These are phyloP conservation scores for Drosophila pectinifera DNA, from an alignment of 1,140 invertebrate species.

Conservation along the genomic window DNA sequence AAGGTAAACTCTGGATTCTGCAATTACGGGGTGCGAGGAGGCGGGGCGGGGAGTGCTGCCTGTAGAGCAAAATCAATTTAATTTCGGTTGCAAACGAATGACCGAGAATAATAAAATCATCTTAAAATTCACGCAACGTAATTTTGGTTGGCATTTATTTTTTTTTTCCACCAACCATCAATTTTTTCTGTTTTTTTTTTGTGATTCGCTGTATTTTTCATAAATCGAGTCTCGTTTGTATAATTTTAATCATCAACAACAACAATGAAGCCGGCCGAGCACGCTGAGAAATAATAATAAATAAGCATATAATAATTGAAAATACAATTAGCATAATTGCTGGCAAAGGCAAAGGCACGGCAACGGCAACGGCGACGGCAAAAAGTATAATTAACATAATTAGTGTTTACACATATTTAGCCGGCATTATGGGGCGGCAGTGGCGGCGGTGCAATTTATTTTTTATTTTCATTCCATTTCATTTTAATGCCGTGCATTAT, in stretches of 20 bases:
- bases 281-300: conserved; percentile 72
- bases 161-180: conserved; percentile 2
- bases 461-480: conserved; percentile 31
- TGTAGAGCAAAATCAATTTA: conserved; percentile 65
- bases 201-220: conserved; percentile 42
- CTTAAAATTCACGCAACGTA: conserved; percentile 72
- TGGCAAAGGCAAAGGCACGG: conserved; percentile 14
- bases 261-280: conserved; percentile 8
- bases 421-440: conserved; percentile 22
- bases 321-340: conserved; percentile 80
- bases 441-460: conserved; percentile 19
- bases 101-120: conserved; percentile 59
- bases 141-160: conserved; percentile 12
- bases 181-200: conserved; percentile 3
- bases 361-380: conserved; percentile 15
- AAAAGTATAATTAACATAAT: conserved; percentile 76
- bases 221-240: conserved; percentile 70
- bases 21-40: not conserved
- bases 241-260: conserved; percentile 68
- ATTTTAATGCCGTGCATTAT: conserved; percentile 14
- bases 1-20: conserved; percentile 6
- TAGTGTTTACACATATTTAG: conserved; percentile 80
- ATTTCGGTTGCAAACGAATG: conserved; percentile 56
- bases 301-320: conserved; percentile 82
- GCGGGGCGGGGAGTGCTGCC: not conserved